These are phyloP conservation scores for Dasyornis broadbenti DNA, from an alignment of 2,113 vertebrate species.

Conservation along the genomic window DNA sequence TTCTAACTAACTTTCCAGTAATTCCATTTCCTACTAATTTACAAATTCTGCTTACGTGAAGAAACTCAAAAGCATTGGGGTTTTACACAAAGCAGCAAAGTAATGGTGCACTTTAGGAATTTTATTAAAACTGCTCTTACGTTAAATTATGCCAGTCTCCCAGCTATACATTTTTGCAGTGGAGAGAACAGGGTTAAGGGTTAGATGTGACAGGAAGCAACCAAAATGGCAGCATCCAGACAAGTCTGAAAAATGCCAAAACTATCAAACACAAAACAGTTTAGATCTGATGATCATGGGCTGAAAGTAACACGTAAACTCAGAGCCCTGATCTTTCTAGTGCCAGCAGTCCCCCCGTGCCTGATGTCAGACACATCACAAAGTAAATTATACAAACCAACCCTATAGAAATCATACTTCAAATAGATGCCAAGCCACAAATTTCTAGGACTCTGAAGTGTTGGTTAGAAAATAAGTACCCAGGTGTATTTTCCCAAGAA, in stretches of 20 bases:
- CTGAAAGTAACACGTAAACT: neutral
- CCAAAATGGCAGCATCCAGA: neutral
- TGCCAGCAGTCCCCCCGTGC: neutral
- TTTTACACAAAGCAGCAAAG: constrained; percentile 40
- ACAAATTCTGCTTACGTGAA: constrained; percentile 24
- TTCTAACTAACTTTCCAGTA: constrained; percentile 55
- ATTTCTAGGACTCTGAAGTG: neutral
- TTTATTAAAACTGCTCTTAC: constrained; percentile 37
- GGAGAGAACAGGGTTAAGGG: neutral
- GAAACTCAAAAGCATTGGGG: neutral
- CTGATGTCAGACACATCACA: neutral
- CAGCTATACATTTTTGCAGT: neutral
- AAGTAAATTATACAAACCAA: neutral
- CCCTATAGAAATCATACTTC: neutral
- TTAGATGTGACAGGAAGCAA: neutral
- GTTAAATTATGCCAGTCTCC: neutral
- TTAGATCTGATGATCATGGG: neutral
- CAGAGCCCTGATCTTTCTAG: neutral
- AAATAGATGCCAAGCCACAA: neutral
- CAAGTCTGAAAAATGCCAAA: neutral
- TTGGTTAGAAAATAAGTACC: neutral
- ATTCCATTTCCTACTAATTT: constrained; percentile 55
- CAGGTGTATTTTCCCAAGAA: neutral
- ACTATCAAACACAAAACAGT: neutral
- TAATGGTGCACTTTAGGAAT: constrained; percentile 4